A percentile compares a stretch with the other conserved stretches of the same genome.
phyloP scores from a whole-genome alignment of 2,113 vertebrate species.

The Equus quagga region DNA sequence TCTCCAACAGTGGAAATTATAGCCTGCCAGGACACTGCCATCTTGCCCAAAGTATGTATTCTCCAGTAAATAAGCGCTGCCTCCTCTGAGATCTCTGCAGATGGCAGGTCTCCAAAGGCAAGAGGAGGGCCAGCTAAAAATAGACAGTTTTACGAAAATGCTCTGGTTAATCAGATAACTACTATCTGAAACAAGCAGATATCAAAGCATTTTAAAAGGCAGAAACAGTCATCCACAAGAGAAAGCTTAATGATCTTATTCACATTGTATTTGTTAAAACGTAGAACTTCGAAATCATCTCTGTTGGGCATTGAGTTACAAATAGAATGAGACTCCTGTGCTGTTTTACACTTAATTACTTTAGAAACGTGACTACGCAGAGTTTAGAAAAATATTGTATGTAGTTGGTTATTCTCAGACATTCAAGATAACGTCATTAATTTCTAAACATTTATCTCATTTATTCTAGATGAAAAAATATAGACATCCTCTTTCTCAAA shows the following conservation, averaged over 20 bases:
- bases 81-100: not conserved
- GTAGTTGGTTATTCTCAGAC: not conserved
- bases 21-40: not conserved
- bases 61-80: not conserved
- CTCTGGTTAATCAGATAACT: conserved; percentile 57
- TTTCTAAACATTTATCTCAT: not conserved
- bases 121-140: conserved; percentile 53
- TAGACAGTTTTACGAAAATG: conserved; percentile 44
- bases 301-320: not conserved
- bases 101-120: conserved; percentile 38
- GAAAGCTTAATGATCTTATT: not conserved
- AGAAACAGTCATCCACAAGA: conserved; percentile 50
- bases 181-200: conserved; percentile 18
- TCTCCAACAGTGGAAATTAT: conserved; percentile 60
- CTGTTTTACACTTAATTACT: not conserved
- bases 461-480: conserved; percentile 33
- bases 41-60: not conserved
- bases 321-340: not conserved
- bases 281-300: not conserved
- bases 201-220: conserved; percentile 48
- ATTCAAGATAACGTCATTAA: not conserved
- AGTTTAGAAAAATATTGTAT: conserved; percentile 10
- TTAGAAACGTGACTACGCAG: not conserved
- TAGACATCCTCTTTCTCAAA: not conserved
- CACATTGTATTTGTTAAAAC: not conserved